Evolutionary conservation across 2,797 vertebrate genomes (phyloP), one percentile per base, ranked within the genome.

Genomic region (Clamator glandarius): DNA sequence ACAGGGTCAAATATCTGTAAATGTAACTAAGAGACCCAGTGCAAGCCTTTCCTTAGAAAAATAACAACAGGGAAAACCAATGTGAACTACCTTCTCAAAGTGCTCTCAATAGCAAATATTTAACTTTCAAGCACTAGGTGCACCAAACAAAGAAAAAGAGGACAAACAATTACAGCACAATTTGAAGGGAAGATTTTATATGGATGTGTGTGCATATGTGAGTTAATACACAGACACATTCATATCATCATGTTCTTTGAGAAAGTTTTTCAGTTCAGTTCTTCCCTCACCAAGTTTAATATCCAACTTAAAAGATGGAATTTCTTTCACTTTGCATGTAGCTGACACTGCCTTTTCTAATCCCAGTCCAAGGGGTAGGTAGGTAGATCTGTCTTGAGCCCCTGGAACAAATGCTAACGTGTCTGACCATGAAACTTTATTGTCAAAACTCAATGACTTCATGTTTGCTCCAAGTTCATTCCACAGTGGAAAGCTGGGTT

Each of bases 351-450:
- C 10, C 28, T 18, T 21, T 42, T 13, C 23, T 19, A 23, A 52
- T 50, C 11, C 36, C 39, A 64, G 46, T n/a, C 46, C 50, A 8
- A 12, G 29, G 15, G 4, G 52, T 19, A 12, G 7, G 35, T 11
- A 31, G 25, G 18, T 20, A 59, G 23, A 21, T 11, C 58, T 39
- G 24, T 10, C 44, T 35, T 8, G n/a, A 54, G 33, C 44, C 76
- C 24, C 61, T 41, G 39, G 26, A 29, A 75, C 19, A 17, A 64
- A 84, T 0, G 23, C 9, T 39, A 11, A 36, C 36, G 46, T 33
- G 46, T 26, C 15, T 24, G 54, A 44, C 18, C 9, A 17, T 4
- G 11, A 0, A 1, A 28, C n/a, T 72, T 51, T 3, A 41, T 5
- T 25, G 54, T 9, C 48, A 67, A 72, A 48, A 76, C 24, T 26